Base-by-base conservation (phyloP, 2,797 vertebrate species). In the Argentina silus region DNA sequence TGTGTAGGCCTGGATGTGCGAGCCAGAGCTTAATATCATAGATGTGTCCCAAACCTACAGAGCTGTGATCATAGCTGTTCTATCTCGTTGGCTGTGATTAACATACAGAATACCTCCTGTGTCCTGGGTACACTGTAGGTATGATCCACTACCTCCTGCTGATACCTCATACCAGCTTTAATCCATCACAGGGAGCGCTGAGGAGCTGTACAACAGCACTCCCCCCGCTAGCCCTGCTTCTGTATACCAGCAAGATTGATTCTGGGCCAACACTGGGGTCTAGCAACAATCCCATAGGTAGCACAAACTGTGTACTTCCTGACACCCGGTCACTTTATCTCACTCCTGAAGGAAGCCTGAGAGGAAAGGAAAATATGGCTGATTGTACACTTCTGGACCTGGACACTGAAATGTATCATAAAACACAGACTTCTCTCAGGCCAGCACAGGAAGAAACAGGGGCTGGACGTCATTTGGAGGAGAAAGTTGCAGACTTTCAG, bases 301-400 rank as follows among this genome's bases (percentile, higher is more conserved):
- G 36, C 56, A 75, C 63, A 53, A 68, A 83, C 67, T 21, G 65
- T 51, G 70, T n/a, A 53, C 70, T 82, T 79, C 70, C 74, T 77
- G 81, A 81, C 51, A 69, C 78, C 79, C 74, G 68, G 67, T 45
- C 55, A 74, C 75, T 83, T 78, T 48, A 80, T 82, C 80, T 85
- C 72, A 63, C 71, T 75, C 70, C 68, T 17, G 65, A 55, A 42
- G 73, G 74, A 23, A 69, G 74, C 8, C 66, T 57, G 27, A 67
- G 57, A 50, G 27, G 12, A 12, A 61, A 67, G 56, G 15, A 9
- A 48, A 48, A 66, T 74, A 62, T 66, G 60, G 19, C 65, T 72
- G 69, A 75, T 36, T 23, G 14, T 47, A 55, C 11, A 12, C 55
- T 69, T n/a, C 64, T 36, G 47, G 64, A 7, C 17, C 42, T 59